Evolutionary conservation across 2,797 vertebrate species (phyloP).

Genomic region (Kryptopterus vitreolus): DNA sequence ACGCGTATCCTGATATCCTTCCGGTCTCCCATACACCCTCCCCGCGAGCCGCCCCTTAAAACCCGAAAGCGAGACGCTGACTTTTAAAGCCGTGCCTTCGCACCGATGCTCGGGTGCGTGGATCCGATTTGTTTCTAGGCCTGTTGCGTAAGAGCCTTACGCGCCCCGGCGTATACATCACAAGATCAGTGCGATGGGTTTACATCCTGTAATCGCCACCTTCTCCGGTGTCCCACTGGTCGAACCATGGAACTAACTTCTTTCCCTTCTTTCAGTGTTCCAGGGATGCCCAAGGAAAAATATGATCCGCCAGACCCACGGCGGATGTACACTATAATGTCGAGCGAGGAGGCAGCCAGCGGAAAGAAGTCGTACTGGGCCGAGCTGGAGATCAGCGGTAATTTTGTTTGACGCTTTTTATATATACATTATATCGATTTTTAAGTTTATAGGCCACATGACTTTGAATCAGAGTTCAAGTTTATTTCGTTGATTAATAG

Average conservation of each 20-base stretch:
- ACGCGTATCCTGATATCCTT: constrained; percentile 11
- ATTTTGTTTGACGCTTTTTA: constrained; percentile 36
- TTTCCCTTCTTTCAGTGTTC: constrained; percentile 65
- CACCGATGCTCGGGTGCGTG: constrained; percentile 7
- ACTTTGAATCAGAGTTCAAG: too few species aligned
- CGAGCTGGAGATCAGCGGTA: constrained; percentile 98
- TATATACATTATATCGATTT: neutral
- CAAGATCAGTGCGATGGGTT: neutral
- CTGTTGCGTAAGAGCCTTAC: constrained; percentile 21
- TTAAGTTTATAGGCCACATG: too few species aligned
- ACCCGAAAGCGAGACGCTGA: neutral
- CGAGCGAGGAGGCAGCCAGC: constrained; percentile 93
- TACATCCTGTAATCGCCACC: constrained; percentile 2
- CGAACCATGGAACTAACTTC: constrained; percentile 11
- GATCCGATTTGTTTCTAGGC: constrained; percentile 25
- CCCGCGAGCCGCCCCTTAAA: neutral
- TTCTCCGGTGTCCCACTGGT: constrained; percentile 1
- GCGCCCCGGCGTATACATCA: neutral
- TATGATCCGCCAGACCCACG: constrained; percentile 98
- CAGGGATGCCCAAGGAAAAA: constrained; percentile 99
- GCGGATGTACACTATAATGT: constrained; percentile 99
- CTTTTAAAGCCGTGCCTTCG: constrained; percentile 10
- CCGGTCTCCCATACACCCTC: neutral
- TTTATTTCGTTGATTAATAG: too few species aligned
- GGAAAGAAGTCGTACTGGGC: constrained; percentile 99